Evolutionary conservation across 2,888 invertebrate genomes (phyloP).

Genomic region (Pterobdella sp.): DNA sequence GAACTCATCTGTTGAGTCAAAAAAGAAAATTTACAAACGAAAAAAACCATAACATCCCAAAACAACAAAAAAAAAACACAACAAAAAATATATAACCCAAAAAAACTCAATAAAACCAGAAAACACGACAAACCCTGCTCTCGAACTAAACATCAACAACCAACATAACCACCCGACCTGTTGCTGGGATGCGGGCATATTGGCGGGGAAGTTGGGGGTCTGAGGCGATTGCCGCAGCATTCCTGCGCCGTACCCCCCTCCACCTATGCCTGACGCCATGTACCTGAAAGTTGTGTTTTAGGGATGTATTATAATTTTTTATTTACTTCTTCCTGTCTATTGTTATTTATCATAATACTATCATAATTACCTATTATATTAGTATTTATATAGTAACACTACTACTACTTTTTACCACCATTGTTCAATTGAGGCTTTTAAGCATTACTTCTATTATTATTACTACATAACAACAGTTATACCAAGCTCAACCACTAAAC

Average conservation of each 20-base stretch:
- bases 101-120: not conserved
- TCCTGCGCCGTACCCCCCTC: not conserved
- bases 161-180: not conserved
- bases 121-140: not conserved
- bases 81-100: not conserved
- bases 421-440: not conserved
- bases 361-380: not conserved
- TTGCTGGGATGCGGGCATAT: constrained; percentile 9
- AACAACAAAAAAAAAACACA: not conserved
- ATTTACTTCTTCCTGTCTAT: too few relatives aligned
- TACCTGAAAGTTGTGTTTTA: not conserved
- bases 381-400: not conserved
- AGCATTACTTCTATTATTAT: not conserved
- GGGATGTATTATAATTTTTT: too few relatives aligned
- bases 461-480: not conserved
- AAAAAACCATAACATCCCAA: not conserved
- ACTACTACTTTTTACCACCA: not conserved
- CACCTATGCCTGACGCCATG: not conserved
- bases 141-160: not conserved
- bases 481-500: too few relatives aligned
- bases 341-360: not conserved
- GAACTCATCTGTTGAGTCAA: not conserved
- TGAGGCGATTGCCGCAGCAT: not conserved
- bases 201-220: not conserved
- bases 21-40: not conserved